Conservation (phyloP, 2,113 vertebrate genomes). For the Falcunculus frontatus region DNA sequence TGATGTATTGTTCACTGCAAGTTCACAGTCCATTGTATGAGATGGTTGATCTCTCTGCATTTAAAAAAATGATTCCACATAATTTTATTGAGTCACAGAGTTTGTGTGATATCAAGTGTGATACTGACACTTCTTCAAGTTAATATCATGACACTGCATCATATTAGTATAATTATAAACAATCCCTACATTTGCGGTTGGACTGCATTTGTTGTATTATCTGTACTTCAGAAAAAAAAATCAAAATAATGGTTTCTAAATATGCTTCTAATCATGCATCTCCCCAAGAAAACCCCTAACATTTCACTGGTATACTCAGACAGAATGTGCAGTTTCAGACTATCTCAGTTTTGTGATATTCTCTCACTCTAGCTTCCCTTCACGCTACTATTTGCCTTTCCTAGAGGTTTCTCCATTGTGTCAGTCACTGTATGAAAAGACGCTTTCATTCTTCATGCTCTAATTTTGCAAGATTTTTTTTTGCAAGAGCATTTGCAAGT, state of each 20-base stretch:
- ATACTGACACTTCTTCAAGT: neutral
- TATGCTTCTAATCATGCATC: neutral
- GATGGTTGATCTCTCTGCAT: neutral
- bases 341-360: neutral
- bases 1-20: neutral
- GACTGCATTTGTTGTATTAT: neutral
- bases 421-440: neutral
- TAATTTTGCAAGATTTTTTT: neutral
- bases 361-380: neutral
- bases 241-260: neutral
- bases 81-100: neutral
- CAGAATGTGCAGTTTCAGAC: neutral
- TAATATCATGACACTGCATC: neutral
- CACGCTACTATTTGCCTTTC: neutral
- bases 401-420: neutral
- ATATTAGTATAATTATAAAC: neutral
- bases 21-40: neutral
- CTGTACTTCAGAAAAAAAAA: neutral
- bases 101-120: neutral
- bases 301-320: neutral
- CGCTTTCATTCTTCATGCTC: neutral
- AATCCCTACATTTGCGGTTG: accelerated
- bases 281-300: neutral
- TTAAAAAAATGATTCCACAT: too few relatives aligned
- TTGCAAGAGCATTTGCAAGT: neutral